Evolutionary conservation across 2,888 invertebrate genomes (phyloP).

Genomic region (Acleris literana): DNA sequence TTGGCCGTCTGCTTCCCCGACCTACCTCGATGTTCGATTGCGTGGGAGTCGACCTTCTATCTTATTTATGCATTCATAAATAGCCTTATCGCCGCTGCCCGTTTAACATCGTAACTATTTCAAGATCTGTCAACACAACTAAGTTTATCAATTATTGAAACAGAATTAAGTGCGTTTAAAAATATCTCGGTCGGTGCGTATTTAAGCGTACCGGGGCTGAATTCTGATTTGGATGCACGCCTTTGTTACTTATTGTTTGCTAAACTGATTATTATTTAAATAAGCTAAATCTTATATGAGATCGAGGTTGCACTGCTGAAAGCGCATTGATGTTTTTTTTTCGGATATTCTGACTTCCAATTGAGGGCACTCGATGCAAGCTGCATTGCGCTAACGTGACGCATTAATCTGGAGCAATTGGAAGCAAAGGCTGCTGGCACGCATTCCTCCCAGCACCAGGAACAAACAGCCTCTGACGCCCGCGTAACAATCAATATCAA

Average conservation of each 20-base stretch:
- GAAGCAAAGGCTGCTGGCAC: slow-evolving; percentile 18
- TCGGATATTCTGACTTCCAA: slow-evolving; percentile 2
- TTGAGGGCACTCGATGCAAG: slow-evolving; percentile 19
- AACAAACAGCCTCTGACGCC: slow-evolving; percentile 42
- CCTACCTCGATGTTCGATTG: slow-evolving; percentile 70
- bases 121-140: slow-evolving; percentile 45
- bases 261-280: too few species aligned
- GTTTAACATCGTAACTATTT: slow-evolving; percentile 55
- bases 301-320: background rate
- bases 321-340: slow-evolving; percentile 1
- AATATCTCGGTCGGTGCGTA: background rate
- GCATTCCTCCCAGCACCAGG: slow-evolving; percentile 13
- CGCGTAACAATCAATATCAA: slow-evolving; percentile 50
- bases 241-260: too few species aligned
- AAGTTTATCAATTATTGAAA: slow-evolving; percentile 25
- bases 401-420: slow-evolving; percentile 35
- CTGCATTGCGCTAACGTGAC: slow-evolving; percentile 30
- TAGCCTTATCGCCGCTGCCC: slow-evolving; percentile 59
- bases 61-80: slow-evolving; percentile 73
- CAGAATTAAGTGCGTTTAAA: background rate
- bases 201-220: too few species aligned
- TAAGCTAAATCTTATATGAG: background rate
- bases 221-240: too few species aligned
- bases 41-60: slow-evolving; percentile 68
- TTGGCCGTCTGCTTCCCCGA: slow-evolving; percentile 56